phyloP scores from a whole-genome alignment of 2,888 invertebrate genomes.

The Eulithis testata region DNA sequence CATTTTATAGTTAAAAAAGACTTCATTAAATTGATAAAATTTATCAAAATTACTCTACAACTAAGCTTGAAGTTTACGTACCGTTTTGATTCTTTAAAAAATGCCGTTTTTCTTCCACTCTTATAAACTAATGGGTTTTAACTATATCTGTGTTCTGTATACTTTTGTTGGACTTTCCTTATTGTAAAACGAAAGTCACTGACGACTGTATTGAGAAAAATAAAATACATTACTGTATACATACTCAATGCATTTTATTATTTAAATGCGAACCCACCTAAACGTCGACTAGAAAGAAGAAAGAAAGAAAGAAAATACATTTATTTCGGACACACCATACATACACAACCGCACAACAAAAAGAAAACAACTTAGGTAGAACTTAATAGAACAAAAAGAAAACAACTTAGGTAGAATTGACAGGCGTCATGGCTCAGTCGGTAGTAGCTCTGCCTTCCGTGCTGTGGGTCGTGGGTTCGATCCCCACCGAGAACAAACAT shows the following conservation, averaged over 20 bases:
- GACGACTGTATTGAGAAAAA: slow-evolving; percentile 70
- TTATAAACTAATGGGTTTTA: slow-evolving; percentile 9
- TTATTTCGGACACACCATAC: no score
- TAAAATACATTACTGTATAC: slow-evolving; percentile 61
- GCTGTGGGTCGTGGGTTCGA: no score
- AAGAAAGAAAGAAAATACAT: no score
- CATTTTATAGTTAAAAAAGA: slow-evolving; percentile 14
- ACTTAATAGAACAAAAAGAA: no score
- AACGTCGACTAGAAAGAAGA: no score
- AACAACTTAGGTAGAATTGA: no score
- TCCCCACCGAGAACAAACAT: no score
- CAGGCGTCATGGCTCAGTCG: no score
- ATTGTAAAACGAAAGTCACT: slow-evolving; percentile 47
- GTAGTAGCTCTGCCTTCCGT: no score
- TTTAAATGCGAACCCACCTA: not conserved
- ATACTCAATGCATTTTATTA: slow-evolving; percentile 17
- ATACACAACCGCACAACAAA: no score
- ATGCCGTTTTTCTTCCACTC: slow-evolving; percentile 7
- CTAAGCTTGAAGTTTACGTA: not conserved
- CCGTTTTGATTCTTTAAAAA: not conserved
- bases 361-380: no score
- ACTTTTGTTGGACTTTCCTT: slow-evolving; percentile 25
- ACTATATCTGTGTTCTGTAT: slow-evolving; percentile 13
- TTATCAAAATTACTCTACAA: not conserved
- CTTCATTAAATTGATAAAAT: not conserved